Evolutionary conservation across 2,797 vertebrate genomes (phyloP), one percentile per base, ranked within the genome.

Genomic region (Gorsachius magnificus): DNA sequence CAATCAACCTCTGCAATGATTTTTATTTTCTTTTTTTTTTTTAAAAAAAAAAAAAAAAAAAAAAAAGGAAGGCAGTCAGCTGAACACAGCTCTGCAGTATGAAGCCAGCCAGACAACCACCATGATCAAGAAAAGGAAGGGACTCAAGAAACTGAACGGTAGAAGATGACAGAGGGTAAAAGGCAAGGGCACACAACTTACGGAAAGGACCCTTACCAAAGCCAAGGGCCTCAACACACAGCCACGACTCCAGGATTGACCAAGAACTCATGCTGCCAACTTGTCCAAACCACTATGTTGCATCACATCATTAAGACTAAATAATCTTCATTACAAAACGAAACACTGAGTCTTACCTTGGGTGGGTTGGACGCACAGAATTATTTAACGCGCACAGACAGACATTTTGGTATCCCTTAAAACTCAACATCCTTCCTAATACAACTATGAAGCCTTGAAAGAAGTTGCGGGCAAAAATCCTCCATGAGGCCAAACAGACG

Each of bases 41-140:
- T 38, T 38, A 38, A 38, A 38, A 38, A 38, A 38, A 14, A 41
- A 41, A n/a, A 43, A 64, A 70, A 85, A 43, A 64, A 70, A 85
- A 50, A 90, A 74, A 61, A 51, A 65, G 60, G 79, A 48, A 68
- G 78, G 64, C 58, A 90, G 80, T 36, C 77, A 90, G 80, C 80
- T 74, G 64, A 90, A 58, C 36, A 43, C 21, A 61, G 65, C 45
- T 80, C 81, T 61, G 74, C 78, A 68, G 60, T 6, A 57, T 24
- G 65, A 92, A 95, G 76, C 64, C 83, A 85, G 60, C 16, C 70
- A 89, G 69, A 1, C 29, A 94, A 50, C 60, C 51, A 50, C 53
- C 5, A 5, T 13, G 28, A 85, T 75, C 68, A 95, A 54, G 29
- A 77, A 64, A 63, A 54, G 17, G 9, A 83, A 29, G 36, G 31